phyloP scores from a whole-genome alignment of 92 coral and sea anemone species.

The Virgularia gustaviana region DNA sequence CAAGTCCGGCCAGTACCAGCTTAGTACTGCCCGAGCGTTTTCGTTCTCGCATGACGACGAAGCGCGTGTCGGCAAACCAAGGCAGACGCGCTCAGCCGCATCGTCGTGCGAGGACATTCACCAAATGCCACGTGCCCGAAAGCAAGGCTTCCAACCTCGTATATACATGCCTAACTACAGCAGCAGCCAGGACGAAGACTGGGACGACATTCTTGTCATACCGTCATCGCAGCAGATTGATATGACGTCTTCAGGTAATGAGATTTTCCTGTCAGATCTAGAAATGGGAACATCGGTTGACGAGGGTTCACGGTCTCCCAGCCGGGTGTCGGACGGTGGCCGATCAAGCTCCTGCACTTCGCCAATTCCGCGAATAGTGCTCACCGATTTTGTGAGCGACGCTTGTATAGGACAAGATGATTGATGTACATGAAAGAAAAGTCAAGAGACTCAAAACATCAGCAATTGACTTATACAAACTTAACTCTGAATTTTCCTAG shows the following conservation, averaged over 20 bases:
- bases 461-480: too few relatives aligned
- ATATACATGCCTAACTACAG: too few relatives aligned
- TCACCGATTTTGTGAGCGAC: slow-evolving; percentile 10
- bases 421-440: too few relatives aligned
- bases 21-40: not conserved
- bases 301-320: not conserved
- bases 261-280: not conserved
- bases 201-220: not conserved
- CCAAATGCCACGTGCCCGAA: too few relatives aligned
- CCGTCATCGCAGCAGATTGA: not conserved
- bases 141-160: not conserved
- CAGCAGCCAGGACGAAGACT: slow-evolving; percentile 3
- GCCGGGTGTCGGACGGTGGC: not conserved
- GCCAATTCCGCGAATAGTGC: slow-evolving; percentile 18
- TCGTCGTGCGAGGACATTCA: too few relatives aligned
- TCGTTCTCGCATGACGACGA: not conserved
- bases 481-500: too few relatives aligned
- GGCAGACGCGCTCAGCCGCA: too few relatives aligned
- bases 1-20: not conserved
- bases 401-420: too few relatives aligned
- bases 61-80: not conserved
- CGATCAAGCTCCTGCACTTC: not conserved
- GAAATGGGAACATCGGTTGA: not conserved
- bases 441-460: not conserved
- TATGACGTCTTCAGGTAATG: slow-evolving; percentile 2